Evolutionary conservation across 2,888 invertebrate genomes (phyloP).

Genomic region (Dasysyrphus albostriatus): DNA sequence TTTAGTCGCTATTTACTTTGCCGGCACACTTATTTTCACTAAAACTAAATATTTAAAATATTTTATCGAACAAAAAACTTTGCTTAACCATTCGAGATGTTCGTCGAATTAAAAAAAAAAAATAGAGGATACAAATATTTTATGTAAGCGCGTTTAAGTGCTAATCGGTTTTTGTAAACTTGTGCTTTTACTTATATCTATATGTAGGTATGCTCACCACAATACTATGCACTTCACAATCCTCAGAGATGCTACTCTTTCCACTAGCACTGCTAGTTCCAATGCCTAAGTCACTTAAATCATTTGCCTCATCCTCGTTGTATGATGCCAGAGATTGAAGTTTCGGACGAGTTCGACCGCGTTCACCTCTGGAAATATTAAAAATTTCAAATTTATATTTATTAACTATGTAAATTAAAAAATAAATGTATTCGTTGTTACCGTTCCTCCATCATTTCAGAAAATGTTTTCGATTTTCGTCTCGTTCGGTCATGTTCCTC

Average conservation of each 20-base stretch:
- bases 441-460: constrained; percentile 96
- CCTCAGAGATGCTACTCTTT: constrained; percentile 87
- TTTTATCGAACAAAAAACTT: too few species aligned
- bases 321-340: constrained; percentile 88
- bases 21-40: too few species aligned
- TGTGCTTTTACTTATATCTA: neutral
- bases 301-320: constrained; percentile 92
- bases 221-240: constrained; percentile 87
- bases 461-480: constrained; percentile 95
- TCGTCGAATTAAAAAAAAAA: neutral
- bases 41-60: too few species aligned
- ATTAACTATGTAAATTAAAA: neutral
- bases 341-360: constrained; percentile 86
- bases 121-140: neutral
- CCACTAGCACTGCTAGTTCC: constrained; percentile 87
- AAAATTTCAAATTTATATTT: neutral
- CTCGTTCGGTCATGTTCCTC: constrained; percentile 89
- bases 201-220: constrained; percentile 84
- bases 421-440: constrained; percentile 78
- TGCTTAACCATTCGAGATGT: too few species aligned
- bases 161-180: neutral
- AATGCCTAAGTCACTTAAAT: constrained; percentile 93
- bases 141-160: neutral
- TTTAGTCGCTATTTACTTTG: too few species aligned
- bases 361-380: constrained; percentile 79